Conservation (phyloP, 2,113 vertebrate species). For the Halichoerus grypus region DNA sequence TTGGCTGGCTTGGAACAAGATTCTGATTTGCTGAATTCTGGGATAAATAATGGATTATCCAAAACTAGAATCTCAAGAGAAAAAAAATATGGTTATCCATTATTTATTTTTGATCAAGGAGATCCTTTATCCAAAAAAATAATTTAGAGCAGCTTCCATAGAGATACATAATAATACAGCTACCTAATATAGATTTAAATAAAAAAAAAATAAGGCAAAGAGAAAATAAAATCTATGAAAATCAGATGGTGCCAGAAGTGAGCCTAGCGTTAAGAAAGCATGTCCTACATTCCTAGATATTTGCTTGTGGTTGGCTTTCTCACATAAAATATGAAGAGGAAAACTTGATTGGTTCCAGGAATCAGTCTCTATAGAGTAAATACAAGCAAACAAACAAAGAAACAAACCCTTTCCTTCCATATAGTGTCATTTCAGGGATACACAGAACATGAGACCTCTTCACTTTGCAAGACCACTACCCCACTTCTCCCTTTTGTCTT, state of each 20-base stretch:
- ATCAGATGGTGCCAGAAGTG: not conserved
- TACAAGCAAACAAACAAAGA: not conserved
- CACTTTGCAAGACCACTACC: not conserved
- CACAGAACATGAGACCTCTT: not conserved
- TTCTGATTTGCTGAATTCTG: conserved; percentile 37
- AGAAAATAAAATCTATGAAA: not conserved
- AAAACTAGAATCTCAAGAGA: not conserved
- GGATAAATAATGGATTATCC: conserved; percentile 52
- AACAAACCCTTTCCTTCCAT: not conserved
- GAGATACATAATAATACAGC: not conserved
- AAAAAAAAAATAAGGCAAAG: conserved; percentile 23
- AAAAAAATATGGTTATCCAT: not conserved
- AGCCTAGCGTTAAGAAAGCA: not conserved
- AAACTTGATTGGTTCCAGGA: not conserved
- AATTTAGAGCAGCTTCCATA: not conserved
- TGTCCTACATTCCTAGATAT: not conserved
- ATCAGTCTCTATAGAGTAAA: not conserved
- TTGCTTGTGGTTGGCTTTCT: not conserved
- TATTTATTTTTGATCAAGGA: conserved; percentile 64
- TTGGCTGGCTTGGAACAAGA: conserved; percentile 12
- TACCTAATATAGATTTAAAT: not conserved
- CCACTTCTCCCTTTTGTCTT: not conserved
- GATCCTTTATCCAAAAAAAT: conserved; percentile 32
- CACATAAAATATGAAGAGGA: not conserved
- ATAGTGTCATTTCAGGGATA: not conserved